phyloP scores from a whole-genome alignment of 2,797 vertebrate species.

The Coendou prehensilis region DNA sequence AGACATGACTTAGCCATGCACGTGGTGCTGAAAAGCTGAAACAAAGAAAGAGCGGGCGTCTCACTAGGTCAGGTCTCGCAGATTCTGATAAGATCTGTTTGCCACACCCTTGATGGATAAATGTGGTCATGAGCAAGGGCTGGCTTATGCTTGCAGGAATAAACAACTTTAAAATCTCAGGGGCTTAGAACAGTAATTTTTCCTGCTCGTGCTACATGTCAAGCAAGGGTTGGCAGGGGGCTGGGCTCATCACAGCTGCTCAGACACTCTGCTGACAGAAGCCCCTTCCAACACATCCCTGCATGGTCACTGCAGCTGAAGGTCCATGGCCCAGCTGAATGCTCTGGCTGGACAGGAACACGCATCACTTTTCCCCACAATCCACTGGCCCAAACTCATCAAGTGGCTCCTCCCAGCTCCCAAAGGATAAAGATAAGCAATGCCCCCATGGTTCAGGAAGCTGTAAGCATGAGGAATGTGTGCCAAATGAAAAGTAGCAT shows the following conservation, averaged over 20 bases:
- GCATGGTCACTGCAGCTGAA: neutral
- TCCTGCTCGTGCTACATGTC: neutral
- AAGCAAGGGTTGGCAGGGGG: neutral
- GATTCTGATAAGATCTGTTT: neutral
- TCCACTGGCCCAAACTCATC: neutral
- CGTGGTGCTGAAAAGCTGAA: conserved; percentile 29
- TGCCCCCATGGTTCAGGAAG: neutral
- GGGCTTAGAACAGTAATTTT: neutral
- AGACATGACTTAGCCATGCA: neutral
- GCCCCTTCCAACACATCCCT: neutral
- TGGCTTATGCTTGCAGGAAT: neutral
- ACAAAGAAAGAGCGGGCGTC: neutral
- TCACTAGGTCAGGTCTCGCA: neutral
- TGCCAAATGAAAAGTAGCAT: neutral
- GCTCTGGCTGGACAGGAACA: neutral
- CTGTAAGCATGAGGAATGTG: neutral
- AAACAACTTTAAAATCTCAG: conserved; percentile 56
- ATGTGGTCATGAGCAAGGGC: neutral
- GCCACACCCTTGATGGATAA: neutral
- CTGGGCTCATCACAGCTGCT: neutral
- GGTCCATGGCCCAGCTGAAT: neutral
- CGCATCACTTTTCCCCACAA: neutral
- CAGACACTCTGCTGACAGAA: neutral
- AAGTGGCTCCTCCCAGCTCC: neutral
- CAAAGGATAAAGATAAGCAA: neutral